These are phyloP conservation scores for Leptura quadrifasciata DNA, from an alignment of 2,888 invertebrate species.

Conservation along the genomic window DNA sequence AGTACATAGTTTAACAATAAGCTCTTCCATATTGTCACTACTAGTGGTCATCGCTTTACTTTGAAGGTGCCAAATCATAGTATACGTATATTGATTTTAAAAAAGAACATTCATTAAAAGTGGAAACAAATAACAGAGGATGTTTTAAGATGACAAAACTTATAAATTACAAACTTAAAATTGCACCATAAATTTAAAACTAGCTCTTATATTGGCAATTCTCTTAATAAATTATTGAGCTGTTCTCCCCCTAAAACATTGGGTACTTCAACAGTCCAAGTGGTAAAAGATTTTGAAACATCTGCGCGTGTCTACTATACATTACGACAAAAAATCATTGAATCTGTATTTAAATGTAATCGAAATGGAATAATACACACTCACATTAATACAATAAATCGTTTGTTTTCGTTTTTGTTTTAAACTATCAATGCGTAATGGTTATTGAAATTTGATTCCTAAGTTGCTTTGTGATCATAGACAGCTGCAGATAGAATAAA, in stretches of 20 bases:
- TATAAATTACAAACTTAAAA: constrained; percentile 30
- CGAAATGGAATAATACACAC: constrained; percentile 41
- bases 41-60: no score
- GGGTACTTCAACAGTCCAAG: constrained; percentile 24
- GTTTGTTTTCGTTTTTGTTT: constrained; percentile 24
- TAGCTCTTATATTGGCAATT: constrained; percentile 24
- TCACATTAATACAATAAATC: constrained; percentile 33
- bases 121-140: no score
- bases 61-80: no score
- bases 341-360: constrained; percentile 41
- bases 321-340: constrained; percentile 26
- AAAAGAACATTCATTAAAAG: no score
- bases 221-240: constrained; percentile 41
- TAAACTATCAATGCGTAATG: constrained; percentile 17
- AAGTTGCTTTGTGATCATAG: background rate
- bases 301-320: constrained; percentile 41
- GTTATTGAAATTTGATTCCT: background rate
- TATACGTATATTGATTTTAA: no score
- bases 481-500: background rate
- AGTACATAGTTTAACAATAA: no score
- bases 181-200: constrained; percentile 39
- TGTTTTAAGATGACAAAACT: constrained; percentile 23
- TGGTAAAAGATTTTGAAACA: constrained; percentile 41
- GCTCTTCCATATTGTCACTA: no score
- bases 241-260: constrained; percentile 29